Conservation (phyloP, 2,797 vertebrate genomes). For the Serranus cabrilla region DNA sequence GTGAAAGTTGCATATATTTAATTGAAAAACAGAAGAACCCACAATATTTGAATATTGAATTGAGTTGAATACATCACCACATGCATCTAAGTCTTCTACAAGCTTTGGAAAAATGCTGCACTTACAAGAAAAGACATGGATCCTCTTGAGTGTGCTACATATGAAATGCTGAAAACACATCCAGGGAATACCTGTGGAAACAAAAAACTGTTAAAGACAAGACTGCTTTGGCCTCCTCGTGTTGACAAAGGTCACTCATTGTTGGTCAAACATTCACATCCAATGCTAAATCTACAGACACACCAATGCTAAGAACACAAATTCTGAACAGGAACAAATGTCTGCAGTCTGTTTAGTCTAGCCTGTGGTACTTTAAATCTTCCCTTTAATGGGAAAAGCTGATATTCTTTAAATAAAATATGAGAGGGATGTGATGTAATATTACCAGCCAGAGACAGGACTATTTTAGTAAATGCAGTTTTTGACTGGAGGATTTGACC, state of each 20-base stretch:
- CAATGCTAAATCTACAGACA: too few species aligned
- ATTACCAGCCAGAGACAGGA: neutral
- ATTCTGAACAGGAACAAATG: too few species aligned
- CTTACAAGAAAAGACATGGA: constrained; percentile 90
- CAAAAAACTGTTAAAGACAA: constrained; percentile 10
- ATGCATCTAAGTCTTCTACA: too few species aligned
- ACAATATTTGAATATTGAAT: too few species aligned
- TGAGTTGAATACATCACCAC: too few species aligned
- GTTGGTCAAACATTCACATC: neutral
- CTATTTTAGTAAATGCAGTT: neutral
- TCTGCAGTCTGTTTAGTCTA: too few species aligned
- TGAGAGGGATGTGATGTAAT: neutral
- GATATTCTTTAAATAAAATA: neutral
- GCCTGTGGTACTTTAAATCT: neutral
- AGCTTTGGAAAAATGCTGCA: too few species aligned
- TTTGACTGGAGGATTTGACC: neutral
- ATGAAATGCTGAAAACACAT: constrained; percentile 65
- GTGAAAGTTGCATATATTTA: too few species aligned
- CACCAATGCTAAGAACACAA: too few species aligned
- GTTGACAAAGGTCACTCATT: neutral
- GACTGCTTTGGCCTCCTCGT: neutral
- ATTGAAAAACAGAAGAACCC: too few species aligned
- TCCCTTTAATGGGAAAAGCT: constrained; percentile 3
- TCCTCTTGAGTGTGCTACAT: constrained; percentile 75
- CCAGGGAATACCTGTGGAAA: constrained; percentile 61